Conservation (phyloP, 2,113 vertebrate species). For the Columba livia region DNA sequence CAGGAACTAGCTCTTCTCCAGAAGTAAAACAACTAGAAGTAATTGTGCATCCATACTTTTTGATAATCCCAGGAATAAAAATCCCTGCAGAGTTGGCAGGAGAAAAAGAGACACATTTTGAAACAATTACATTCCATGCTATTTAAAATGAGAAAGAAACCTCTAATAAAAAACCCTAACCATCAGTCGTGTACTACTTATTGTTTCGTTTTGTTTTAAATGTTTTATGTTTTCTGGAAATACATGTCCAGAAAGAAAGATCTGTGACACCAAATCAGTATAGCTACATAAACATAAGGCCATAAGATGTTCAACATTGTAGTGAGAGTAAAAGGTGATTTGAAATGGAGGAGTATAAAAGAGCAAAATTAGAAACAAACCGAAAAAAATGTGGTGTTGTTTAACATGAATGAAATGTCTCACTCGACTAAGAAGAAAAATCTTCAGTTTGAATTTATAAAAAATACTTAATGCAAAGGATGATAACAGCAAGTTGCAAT, state of each 20-base stretch:
- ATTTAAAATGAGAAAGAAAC: not conserved
- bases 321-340: not conserved
- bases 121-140: not conserved
- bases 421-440: not conserved
- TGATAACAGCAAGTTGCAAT: slow-evolving; percentile 5
- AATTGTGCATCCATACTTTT: not conserved
- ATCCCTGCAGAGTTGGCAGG: not conserved
- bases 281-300: not conserved
- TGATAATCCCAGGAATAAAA: not conserved
- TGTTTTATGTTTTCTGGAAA: not conserved
- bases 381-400: not conserved
- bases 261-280: not conserved
- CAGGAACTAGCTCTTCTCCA: not conserved
- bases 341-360: not conserved
- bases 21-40: not conserved
- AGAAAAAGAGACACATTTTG: not conserved
- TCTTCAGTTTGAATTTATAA: not conserved
- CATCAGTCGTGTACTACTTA: not conserved
- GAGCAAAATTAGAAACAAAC: not conserved
- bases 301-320: not conserved
- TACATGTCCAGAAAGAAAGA: not conserved
- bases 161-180: not conserved
- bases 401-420: not conserved
- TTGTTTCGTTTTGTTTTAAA: not conserved
- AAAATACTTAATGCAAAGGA: not conserved